Percentiles rank a stretch among this genome's conserved stretches.
These are phyloP conservation scores for Alviniconcha marisindica DNA, from an alignment of 1,140 invertebrate genomes.

Conservation along the genomic window DNA sequence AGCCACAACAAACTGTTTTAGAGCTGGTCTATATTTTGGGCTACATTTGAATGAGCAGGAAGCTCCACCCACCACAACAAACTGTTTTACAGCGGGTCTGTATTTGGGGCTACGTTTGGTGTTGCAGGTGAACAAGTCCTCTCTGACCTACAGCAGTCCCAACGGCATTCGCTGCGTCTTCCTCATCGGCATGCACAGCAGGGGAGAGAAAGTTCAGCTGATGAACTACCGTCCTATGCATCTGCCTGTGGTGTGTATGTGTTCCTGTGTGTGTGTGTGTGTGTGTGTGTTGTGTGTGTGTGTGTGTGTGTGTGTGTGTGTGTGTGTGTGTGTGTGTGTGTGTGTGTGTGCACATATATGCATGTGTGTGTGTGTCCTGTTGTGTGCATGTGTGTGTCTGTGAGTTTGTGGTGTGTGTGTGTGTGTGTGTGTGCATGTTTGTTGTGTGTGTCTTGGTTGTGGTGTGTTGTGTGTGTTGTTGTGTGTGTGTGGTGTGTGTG, in stretches of 20 bases:
- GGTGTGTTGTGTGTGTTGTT: slow-evolving; percentile 7
- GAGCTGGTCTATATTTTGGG: too few species aligned
- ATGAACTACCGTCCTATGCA: slow-evolving; percentile 54
- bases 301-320: slow-evolving; percentile 12
- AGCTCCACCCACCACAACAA: too few species aligned
- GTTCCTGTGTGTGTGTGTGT: slow-evolving; percentile 9
- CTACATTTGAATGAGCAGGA: too few species aligned
- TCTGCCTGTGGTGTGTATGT: slow-evolving; percentile 41
- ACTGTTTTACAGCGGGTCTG: too few species aligned
- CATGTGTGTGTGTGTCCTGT: background rate
- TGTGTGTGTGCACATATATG: slow-evolving; percentile 28
- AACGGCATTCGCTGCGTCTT: slow-evolving; percentile 48
- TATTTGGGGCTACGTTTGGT: too few species aligned
- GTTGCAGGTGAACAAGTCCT: background rate
- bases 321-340: background rate
- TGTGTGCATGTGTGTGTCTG: background rate
- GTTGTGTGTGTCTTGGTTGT: background rate
- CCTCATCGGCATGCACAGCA: slow-evolving; percentile 44
- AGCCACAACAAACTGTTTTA: too few species aligned
- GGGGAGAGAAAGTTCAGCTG: slow-evolving; percentile 45
- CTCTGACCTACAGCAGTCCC: background rate
- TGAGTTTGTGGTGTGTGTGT: background rate
- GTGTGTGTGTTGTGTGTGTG: slow-evolving; percentile 23
- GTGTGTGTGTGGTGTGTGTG: background rate
- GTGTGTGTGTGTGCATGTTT: slow-evolving; percentile 8